phyloP scores from a whole-genome alignment of 2,888 invertebrate species.

The Lasiommata megera region DNA sequence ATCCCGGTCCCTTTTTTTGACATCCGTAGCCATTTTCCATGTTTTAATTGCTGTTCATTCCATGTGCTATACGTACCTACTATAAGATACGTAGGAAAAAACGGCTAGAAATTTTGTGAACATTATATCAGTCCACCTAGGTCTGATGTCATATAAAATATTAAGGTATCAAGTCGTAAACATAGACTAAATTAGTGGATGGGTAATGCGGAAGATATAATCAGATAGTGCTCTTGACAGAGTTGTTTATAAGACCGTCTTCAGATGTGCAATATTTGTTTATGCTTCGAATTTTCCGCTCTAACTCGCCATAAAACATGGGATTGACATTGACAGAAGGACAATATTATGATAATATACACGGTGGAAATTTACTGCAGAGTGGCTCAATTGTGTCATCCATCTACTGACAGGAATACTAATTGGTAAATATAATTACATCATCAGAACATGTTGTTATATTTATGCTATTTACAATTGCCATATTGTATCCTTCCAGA shows the following conservation, averaged over 20 bases:
- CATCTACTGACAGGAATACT: not conserved
- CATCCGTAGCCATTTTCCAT: no score
- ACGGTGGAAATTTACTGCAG: slow-evolving; percentile 16
- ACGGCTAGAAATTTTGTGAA: no score
- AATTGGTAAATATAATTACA: not conserved
- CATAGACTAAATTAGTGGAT: not conserved
- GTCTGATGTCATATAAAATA: no score
- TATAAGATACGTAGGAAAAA: no score
- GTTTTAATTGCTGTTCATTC: no score
- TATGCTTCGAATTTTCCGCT: not conserved
- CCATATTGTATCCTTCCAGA: no score
- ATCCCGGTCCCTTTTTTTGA: no score
- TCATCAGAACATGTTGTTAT: not conserved
- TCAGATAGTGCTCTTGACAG: not conserved
- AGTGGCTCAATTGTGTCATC: slow-evolving; percentile 15
- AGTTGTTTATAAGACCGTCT: not conserved
- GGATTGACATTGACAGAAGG: slow-evolving; percentile 6
- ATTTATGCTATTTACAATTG: no score
- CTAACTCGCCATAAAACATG: slow-evolving; percentile 8
- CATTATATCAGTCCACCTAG: no score
- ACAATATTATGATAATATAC: slow-evolving; percentile 9
- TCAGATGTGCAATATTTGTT: not conserved
- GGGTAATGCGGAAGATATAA: not conserved
- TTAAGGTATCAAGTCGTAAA: no score
- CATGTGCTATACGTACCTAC: no score